Base-by-base conservation (phyloP, 2,888 invertebrate species). In the Epinotia nisella region DNA sequence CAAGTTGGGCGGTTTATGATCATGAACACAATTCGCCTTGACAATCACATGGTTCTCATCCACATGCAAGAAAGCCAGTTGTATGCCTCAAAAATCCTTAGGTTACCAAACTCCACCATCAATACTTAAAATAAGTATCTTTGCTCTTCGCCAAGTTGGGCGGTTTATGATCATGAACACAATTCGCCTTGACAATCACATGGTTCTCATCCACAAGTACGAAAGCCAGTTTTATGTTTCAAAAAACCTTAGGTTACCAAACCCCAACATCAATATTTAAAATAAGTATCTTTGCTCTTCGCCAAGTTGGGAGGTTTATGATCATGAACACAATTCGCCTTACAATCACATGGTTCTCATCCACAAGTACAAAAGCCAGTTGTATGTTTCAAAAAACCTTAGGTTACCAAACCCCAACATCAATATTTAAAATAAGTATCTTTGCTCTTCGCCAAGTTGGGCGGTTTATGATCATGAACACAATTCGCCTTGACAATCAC, bases 371-470 rank as follows among this genome's bases (percentile, higher is more conserved):
- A 3, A 21, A 65, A 10, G 49, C 49, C 62, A 2, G 49, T 45
- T 45, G 35, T 19, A 35, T 29, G 35, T 65, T 15, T 65, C 35
- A 35, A 3, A 35, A 35, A 35, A 35, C 35, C 35, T 35, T 41
- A 13, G 13, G 41, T 41, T 13, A 41, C 13, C 41, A 11, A 41
- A 41, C 41, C 39, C 39, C 11, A 41, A 35, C 24, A 49, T 65
- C 53, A 65, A 39, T 17, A 65, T 19, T 65, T 65, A 39, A 65
- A n/a, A 56, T 66, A 66, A 41, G 39, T 45, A 21, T 55, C 66
- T 15, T 55, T 41, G 11, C 21, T n/a, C 21, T 66, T 39, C 4
- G n/a, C 15, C 41, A 66, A n/a, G 2, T 55, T 66, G 4, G 55
- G 66, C 41, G 55, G 55, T 15, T 39, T 11, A 11, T 66, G 66